phyloP scores from a whole-genome alignment of 64 coral and sea anemone genomes.

The Dendrophyllia cribrosa region DNA sequence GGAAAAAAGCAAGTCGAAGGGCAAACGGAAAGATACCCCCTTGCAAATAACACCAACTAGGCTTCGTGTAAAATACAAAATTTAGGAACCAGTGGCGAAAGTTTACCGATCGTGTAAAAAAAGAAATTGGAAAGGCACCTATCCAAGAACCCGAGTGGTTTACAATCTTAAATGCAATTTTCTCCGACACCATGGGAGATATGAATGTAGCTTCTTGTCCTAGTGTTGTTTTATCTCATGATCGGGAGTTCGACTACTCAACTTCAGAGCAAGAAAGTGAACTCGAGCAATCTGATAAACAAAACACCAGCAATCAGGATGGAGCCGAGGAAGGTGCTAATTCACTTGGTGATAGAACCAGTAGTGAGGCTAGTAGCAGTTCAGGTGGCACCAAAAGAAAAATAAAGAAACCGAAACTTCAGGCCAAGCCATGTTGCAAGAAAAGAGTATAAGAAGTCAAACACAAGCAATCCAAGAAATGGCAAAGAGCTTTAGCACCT shows the following conservation, averaged over 20 bases:
- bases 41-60: constrained; percentile 14
- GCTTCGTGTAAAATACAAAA: constrained; percentile 41
- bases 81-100: constrained; percentile 55
- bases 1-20: constrained; percentile 42
- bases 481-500: constrained; percentile 49
- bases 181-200: constrained; percentile 46
- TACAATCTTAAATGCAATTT: constrained; percentile 41
- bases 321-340: constrained; percentile 12
- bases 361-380: neutral
- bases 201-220: constrained; percentile 36
- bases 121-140: constrained; percentile 38
- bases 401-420: neutral
- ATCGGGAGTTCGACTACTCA: neutral
- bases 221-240: constrained; percentile 25
- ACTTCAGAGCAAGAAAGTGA: constrained; percentile 31
- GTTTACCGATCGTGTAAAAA: constrained; percentile 35
- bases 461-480: constrained; percentile 53
- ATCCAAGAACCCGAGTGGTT: constrained; percentile 51
- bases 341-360: neutral
- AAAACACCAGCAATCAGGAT: constrained; percentile 26
- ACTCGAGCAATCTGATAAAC: neutral
- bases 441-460: constrained; percentile 45
- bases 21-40: constrained; percentile 14
- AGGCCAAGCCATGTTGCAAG: neutral
- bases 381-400: constrained; percentile 43